Evolutionary conservation across 2,113 vertebrate genomes (phyloP).

Genomic region (Plotosus lineatus): DNA sequence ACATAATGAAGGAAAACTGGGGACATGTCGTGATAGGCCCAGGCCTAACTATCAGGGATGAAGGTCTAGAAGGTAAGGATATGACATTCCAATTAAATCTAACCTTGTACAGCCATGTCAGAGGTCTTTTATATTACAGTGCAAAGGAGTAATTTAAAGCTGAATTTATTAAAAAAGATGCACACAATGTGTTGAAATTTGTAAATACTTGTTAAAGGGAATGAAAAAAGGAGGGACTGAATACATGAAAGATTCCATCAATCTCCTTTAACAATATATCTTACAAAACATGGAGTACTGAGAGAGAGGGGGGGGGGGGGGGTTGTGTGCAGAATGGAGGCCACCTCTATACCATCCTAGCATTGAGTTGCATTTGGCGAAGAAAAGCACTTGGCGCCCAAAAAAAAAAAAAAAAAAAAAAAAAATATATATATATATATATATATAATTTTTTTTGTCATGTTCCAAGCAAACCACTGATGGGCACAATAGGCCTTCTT

Average conservation of each 20-base stretch:
- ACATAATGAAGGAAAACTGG: constrained; percentile 2
- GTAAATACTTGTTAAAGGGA: background rate
- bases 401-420: constrained; percentile 72
- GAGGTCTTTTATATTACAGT: constrained; percentile 24
- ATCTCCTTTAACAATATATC: background rate
- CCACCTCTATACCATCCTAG: constrained; percentile 56
- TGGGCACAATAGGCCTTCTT: constrained; percentile 66
- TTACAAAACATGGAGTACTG: background rate
- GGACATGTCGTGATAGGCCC: constrained; percentile 18
- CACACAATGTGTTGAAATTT: constrained; percentile 7
- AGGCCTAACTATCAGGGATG: constrained; percentile 21
- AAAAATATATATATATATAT: too few species aligned
- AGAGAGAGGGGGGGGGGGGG: too few species aligned
- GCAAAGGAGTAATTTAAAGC: background rate
- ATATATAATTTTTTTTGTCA: constrained; percentile 69
- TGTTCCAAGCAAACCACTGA: constrained; percentile 75
- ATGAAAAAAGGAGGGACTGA: background rate
- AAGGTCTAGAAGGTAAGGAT: constrained; percentile 22
- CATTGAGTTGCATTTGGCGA: constrained; percentile 68
- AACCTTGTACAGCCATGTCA: constrained; percentile 21
- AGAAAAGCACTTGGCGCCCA: constrained; percentile 66
- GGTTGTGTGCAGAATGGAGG: background rate
- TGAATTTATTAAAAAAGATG: background rate
- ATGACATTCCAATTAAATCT: constrained; percentile 25
- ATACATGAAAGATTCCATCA: constrained; percentile 24